Conservation (phyloP, 2,113 vertebrate genomes). For the Oncorhynchus mykiss region DNA sequence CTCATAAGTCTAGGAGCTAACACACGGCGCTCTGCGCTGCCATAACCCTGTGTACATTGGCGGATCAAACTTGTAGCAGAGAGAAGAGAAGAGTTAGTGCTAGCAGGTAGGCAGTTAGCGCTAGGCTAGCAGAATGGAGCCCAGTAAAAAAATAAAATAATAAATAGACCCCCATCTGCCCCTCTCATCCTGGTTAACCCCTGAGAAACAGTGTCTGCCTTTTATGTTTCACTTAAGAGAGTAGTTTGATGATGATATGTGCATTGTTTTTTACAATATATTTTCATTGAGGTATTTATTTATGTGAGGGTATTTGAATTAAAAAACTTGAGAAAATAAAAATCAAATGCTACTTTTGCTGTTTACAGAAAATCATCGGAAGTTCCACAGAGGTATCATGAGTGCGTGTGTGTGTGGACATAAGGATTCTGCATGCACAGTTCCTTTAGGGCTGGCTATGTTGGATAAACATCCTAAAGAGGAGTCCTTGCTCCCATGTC, state of each 20-base stretch:
- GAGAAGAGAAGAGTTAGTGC: constrained; percentile 7
- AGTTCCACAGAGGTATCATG: neutral
- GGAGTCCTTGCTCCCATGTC: constrained; percentile 48
- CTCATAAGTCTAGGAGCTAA: constrained; percentile 51
- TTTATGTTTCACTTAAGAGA: too few species aligned
- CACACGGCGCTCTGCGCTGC: constrained; percentile 25
- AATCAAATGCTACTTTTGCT: neutral
- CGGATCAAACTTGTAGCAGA: constrained; percentile 62
- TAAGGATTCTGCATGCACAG: neutral
- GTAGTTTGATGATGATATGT: too few species aligned
- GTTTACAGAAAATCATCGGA: neutral
- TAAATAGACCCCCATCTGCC: constrained; percentile 40
- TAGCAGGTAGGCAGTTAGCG: neutral
- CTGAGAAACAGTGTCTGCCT: neutral
- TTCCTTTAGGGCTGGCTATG: constrained; percentile 48
- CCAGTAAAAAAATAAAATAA: constrained; percentile 36
- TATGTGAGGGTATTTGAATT: too few species aligned
- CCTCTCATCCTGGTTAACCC: constrained; percentile 60
- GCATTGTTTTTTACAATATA: too few species aligned
- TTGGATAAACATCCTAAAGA: constrained; percentile 64
- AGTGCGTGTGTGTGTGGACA: constrained; percentile 17
- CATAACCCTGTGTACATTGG: constrained; percentile 67
- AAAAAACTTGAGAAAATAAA: neutral
- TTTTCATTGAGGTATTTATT: too few species aligned
- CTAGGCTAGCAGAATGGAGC: constrained; percentile 22